These are phyloP conservation scores for Argentina silus DNA, from an alignment of 2,797 vertebrate species.

Conservation along the genomic window DNA sequence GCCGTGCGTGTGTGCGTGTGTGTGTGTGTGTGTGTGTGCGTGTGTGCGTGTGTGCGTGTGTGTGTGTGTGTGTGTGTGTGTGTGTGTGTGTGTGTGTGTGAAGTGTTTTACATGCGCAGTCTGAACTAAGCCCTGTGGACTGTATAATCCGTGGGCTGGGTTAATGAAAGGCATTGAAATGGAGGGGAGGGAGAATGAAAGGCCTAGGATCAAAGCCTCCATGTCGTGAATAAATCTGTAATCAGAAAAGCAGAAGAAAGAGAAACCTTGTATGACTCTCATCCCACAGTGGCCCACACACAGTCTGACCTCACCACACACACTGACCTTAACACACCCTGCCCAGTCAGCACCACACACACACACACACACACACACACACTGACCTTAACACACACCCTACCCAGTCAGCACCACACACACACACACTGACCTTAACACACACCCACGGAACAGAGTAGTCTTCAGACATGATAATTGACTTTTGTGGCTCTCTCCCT, in stretches of 20 bases:
- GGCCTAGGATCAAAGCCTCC: constrained; percentile 61
- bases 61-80: constrained; percentile 15
- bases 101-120: too few relatives aligned
- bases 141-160: constrained; percentile 34
- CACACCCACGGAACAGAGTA: too few relatives aligned
- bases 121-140: background rate
- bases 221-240: constrained; percentile 43
- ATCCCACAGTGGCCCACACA: constrained; percentile 24
- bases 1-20: background rate
- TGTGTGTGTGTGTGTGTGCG: constrained; percentile 1
- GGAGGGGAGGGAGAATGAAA: constrained; percentile 56
- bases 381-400: constrained; percentile 38
- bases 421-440: background rate
- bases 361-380: constrained; percentile 6
- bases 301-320: constrained; percentile 39
- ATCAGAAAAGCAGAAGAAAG: constrained; percentile 58
- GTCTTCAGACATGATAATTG: too few relatives aligned
- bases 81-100: background rate
- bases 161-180: constrained; percentile 60
- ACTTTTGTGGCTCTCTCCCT: background rate
- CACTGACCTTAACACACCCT: background rate
- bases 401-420: too few relatives aligned
- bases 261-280: constrained; percentile 45
- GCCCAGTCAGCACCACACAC: too few relatives aligned
- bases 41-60: constrained; percentile 10